Evolutionary conservation across 2,797 vertebrate genomes (phyloP).

Genomic region (Sciaenops ocellatus): DNA sequence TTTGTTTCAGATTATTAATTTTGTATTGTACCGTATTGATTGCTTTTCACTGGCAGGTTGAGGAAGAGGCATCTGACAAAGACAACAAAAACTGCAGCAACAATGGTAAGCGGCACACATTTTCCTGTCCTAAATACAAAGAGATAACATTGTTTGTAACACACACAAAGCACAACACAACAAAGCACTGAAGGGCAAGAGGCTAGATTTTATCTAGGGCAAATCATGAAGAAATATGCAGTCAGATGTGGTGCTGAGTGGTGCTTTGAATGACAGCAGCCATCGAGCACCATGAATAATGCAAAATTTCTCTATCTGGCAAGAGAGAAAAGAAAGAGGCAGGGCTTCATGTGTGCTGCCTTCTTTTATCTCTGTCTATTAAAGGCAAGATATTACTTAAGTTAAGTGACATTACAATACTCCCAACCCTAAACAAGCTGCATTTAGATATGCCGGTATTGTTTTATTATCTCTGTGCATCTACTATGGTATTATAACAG

Average conservation of each 20-base stretch:
- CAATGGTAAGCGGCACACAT: constrained; percentile 78
- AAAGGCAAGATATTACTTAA: constrained; percentile 7
- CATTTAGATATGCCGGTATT: background rate
- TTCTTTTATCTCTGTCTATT: constrained; percentile 8
- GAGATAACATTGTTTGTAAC: background rate
- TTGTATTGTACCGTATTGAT: constrained; percentile 7
- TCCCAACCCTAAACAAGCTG: background rate
- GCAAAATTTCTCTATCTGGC: constrained; percentile 32
- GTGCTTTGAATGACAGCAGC: constrained; percentile 43
- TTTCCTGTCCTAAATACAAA: constrained; percentile 9
- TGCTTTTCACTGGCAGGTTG: constrained; percentile 81
- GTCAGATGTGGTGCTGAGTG: constrained; percentile 24
- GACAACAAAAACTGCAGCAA: constrained; percentile 93
- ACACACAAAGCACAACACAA: constrained; percentile 3
- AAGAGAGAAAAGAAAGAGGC: constrained; percentile 49
- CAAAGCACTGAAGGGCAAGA: constrained; percentile 3
- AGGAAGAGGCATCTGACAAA: constrained; percentile 91
- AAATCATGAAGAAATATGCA: constrained; percentile 31
- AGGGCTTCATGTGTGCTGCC: constrained; percentile 17
- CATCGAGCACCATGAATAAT: constrained; percentile 58
- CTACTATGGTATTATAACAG: background rate
- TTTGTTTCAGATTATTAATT: constrained; percentile 4
- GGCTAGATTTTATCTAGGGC: constrained; percentile 24
- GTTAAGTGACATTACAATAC: constrained; percentile 29
- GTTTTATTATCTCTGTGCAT: constrained; percentile 22